These are phyloP conservation scores for Cygnus buccinator DNA, from an alignment of 2,113 vertebrate genomes.

Conservation along the genomic window DNA sequence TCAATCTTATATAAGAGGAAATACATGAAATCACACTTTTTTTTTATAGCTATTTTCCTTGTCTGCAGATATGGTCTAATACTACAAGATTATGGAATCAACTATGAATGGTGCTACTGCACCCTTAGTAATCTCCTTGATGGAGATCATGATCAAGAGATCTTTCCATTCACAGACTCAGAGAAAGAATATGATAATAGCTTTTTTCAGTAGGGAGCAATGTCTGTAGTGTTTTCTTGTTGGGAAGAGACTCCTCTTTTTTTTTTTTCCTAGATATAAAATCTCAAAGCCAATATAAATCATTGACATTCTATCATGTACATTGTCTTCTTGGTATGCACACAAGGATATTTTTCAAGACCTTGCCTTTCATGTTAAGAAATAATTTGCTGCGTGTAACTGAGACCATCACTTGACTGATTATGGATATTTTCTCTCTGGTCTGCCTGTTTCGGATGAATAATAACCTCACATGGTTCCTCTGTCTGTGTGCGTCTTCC, in stretches of 20 bases:
- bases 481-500: neutral
- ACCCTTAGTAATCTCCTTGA: neutral
- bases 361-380: neutral
- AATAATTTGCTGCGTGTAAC: neutral
- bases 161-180: neutral
- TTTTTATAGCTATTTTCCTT: neutral
- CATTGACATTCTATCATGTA: neutral
- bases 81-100: neutral
- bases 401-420: neutral
- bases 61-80: neutral
- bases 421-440: neutral
- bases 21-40: neutral
- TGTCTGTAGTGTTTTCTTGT: neutral
- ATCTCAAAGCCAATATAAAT: neutral
- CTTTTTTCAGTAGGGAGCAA: neutral
- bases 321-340: neutral
- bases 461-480: neutral
- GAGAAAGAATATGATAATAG: neutral
- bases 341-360: neutral
- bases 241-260: neutral
- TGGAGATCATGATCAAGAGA: neutral
- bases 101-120: neutral
- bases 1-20: neutral
- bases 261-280: neutral
- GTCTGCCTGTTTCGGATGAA: neutral